phyloP scores from a whole-genome alignment of 1,140 invertebrate species.

The Drosophila insularis region DNA sequence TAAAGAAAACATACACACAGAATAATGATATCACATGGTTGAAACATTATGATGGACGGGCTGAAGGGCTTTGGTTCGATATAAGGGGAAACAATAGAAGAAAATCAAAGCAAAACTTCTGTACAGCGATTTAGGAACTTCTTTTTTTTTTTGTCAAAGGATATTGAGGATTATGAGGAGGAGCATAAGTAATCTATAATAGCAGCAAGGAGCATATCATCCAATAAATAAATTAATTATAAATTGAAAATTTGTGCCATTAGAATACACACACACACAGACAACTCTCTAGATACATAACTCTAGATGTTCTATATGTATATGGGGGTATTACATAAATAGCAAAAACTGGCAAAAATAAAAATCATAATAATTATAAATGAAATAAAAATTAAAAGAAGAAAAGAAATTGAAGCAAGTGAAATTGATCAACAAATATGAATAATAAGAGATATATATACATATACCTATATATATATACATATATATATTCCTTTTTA shows the following conservation, averaged over 20 bases:
- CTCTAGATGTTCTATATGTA: conserved; percentile 44
- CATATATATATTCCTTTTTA: background rate
- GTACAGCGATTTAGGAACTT: conserved; percentile 31
- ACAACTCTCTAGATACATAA: conserved; percentile 35
- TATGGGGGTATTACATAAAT: conserved; percentile 25
- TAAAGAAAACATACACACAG: background rate
- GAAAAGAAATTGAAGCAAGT: background rate
- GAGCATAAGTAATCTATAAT: background rate
- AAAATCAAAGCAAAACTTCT: conserved; percentile 34
- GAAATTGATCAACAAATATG: background rate
- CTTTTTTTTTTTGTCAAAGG: background rate
- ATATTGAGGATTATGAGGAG: background rate
- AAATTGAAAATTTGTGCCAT: conserved; percentile 29
- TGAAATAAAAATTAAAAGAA: background rate
- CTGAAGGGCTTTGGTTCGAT: no score
- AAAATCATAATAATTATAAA: conserved; percentile 17
- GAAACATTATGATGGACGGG: conserved; percentile 11
- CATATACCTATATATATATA: background rate
- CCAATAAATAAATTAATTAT: conserved; percentile 28
- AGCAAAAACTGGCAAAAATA: conserved; percentile 41
- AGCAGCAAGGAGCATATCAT: background rate
- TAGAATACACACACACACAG: conserved; percentile 38
- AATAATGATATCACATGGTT: background rate
- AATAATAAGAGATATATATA: background rate
- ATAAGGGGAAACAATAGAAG: background rate